Evolutionary conservation across 92 coral and sea anemone genomes (phyloP).

Genomic region (Umimayanthus kanabou): DNA sequence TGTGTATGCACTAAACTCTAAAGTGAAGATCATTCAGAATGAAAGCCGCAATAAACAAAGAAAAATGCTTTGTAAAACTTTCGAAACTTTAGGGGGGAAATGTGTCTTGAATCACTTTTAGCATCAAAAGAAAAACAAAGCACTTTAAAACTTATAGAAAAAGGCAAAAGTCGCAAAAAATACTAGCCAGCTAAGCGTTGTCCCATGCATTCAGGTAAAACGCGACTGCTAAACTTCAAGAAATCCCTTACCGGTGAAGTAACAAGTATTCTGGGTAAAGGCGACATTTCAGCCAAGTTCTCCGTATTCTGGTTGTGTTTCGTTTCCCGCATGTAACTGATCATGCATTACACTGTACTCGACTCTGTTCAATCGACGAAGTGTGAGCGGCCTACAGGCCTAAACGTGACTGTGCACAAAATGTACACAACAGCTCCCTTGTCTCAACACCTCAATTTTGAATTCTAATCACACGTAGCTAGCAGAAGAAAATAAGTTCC

Average conservation of each 20-base stretch:
- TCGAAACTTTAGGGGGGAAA: too few relatives aligned
- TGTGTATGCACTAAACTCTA: background rate
- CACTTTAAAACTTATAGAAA: background rate
- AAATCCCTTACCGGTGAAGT: slow-evolving; percentile 23
- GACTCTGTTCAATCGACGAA: background rate
- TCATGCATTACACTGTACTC: background rate
- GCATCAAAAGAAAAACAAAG: background rate
- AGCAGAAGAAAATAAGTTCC: background rate
- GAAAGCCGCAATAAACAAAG: background rate
- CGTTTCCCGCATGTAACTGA: slow-evolving; percentile 4
- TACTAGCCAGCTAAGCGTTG: background rate
- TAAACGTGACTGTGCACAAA: slow-evolving; percentile 7
- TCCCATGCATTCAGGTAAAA: background rate
- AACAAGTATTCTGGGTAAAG: slow-evolving; percentile 19
- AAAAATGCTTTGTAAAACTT: too few relatives aligned
- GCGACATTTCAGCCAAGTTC: slow-evolving; percentile 5
- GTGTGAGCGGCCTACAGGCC: background rate
- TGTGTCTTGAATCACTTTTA: background rate
- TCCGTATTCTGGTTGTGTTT: background rate
- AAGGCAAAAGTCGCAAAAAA: background rate
- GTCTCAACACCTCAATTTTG: background rate
- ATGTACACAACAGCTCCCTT: background rate
- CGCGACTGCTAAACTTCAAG: background rate
- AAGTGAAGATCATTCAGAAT: too few relatives aligned
- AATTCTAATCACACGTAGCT: slow-evolving; percentile 17